phyloP scores from a whole-genome alignment of 2,797 vertebrate species.

The Argya squamiceps region DNA sequence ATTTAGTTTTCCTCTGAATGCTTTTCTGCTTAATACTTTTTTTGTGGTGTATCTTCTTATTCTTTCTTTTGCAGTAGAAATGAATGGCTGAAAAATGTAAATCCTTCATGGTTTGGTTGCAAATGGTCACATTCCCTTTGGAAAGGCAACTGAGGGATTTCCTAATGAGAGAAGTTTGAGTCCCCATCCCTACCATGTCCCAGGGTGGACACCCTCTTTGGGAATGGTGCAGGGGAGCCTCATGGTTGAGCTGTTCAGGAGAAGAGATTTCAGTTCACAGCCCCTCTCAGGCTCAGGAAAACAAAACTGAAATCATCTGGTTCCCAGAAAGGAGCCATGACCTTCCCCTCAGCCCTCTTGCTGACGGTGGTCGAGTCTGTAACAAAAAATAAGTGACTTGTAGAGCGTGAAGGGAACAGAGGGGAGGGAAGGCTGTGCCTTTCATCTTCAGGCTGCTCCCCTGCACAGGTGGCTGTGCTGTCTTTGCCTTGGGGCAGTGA shows the following conservation, averaged over 20 bases:
- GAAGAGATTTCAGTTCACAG: not conserved
- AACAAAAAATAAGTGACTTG: not conserved
- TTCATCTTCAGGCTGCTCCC: not conserved
- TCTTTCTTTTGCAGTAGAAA: not conserved
- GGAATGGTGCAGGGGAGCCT: not conserved
- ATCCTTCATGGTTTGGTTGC: not conserved
- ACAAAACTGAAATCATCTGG: not conserved
- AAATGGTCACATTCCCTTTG: not conserved
- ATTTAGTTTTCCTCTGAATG: not conserved
- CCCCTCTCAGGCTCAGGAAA: not conserved
- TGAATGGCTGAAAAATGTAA: not conserved
- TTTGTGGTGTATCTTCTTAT: not conserved
- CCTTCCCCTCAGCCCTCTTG: not conserved
- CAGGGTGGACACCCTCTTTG: not conserved
- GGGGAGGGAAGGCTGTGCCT: not conserved
- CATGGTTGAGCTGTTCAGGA: rapidly evolving
- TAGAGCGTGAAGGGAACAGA: not conserved
- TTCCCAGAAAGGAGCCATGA: not conserved
- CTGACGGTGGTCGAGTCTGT: not conserved
- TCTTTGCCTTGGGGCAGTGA: not conserved
- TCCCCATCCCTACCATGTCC: not conserved
- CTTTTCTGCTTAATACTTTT: not conserved
- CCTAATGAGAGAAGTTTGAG: rapidly evolving
- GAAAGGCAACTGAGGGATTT: not conserved
- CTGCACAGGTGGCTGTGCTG: not conserved